Percentiles rank a stretch among this genome's conserved stretches.
These are phyloP conservation scores for Dendropsophus ebraccatus DNA, from an alignment of 2,113 vertebrate genomes.

Conservation along the genomic window DNA sequence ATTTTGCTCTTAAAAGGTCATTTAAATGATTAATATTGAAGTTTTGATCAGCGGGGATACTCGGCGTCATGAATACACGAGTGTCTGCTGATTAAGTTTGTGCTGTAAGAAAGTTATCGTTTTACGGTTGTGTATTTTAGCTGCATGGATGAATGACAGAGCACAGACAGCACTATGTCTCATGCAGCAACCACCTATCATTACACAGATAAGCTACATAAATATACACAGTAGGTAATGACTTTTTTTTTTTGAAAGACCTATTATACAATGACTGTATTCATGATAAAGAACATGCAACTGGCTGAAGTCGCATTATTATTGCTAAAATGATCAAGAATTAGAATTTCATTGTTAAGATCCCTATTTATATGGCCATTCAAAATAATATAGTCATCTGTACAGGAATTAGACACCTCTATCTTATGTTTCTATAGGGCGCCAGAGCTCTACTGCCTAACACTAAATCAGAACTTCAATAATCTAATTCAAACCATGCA, in stretches of 20 bases:
- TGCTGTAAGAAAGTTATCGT: constrained; percentile 5
- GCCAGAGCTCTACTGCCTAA: too few species aligned
- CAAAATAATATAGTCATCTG: neutral
- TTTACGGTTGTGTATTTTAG: constrained; percentile 23
- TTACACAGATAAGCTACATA: neutral
- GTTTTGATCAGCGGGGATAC: constrained; percentile 25
- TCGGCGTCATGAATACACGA: neutral
- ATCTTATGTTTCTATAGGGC: too few species aligned
- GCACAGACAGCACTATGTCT: neutral
- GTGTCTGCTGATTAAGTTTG: constrained; percentile 13
- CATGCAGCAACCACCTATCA: neutral
- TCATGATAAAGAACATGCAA: neutral
- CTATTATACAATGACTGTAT: neutral
- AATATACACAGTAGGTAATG: constrained; percentile 3
- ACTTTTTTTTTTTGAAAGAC: neutral
- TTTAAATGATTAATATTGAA: constrained; percentile 30
- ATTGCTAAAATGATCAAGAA: neutral
- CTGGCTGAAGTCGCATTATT: neutral
- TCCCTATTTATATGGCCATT: neutral
- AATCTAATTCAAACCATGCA: too few species aligned
- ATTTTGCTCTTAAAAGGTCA: neutral
- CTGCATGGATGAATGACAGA: constrained; percentile 18
- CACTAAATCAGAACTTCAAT: too few species aligned
- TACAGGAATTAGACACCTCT: too few species aligned
- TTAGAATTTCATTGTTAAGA: neutral